Evolutionary conservation across 2,113 vertebrate species (phyloP), one percentile per base, ranked within the genome.

Genomic region (Danionella cerebrum): DNA sequence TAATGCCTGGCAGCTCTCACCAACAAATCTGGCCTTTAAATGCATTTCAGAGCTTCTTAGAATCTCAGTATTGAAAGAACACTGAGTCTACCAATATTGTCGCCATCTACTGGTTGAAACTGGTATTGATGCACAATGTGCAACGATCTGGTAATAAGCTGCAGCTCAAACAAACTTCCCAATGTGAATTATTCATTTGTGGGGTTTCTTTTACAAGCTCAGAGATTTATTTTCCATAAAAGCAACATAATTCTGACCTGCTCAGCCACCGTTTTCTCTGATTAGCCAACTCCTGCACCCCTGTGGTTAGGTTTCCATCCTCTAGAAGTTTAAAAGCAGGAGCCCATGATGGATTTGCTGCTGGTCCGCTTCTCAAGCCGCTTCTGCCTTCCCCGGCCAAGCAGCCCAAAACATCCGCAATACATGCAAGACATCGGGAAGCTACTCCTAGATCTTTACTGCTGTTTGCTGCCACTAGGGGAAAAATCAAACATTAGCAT

Each of bases 1-100:
- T 98, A 98, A 76, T 98, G 95, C 4, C 95, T 88, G 16, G 95
- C 93, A 0, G 95, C 95, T 27, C 95, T 86, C 10, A 98, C 91
- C 70, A 98, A 82, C 66, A 95, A 81, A 50, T 87, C 91, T 0
- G 94, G 92, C 68, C 96, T 98, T 73, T 1, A 39, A 42, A 60
- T n/a, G n/a, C n/a, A n/a, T n/a, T n/a, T n/a, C n/a, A n/a, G n/a
- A n/a, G n/a, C n/a, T n/a, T n/a, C n/a, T n/a, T n/a, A n/a, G n/a
- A 38, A 67, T 33, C 29, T 33, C 29, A 33, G 29, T 33, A 9
- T 33, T 33, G 29, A 9, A n/a, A n/a, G n/a, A n/a, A n/a, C n/a
- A n/a, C n/a, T n/a, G n/a, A n/a, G n/a, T n/a, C n/a, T n/a, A n/a
- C n/a, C n/a, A n/a, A n/a, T n/a, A n/a, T n/a, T n/a, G n/a, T n/a